These are phyloP conservation scores for Hydractinia echinata DNA, from an alignment of 30 jellyfish, hydroid and myxozoan species.

Conservation along the genomic window DNA sequence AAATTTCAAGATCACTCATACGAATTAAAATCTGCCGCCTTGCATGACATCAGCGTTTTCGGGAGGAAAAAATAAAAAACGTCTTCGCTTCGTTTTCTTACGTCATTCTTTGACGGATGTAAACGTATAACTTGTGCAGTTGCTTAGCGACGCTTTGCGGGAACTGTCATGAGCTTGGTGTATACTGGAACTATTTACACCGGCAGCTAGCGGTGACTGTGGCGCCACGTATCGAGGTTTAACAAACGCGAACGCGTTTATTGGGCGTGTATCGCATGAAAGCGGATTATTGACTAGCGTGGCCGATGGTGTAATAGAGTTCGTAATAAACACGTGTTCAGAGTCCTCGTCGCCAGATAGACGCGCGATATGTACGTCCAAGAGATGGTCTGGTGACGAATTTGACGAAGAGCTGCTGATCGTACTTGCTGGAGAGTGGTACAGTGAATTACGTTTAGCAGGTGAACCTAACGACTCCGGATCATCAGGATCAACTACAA, in stretches of 20 bases:
- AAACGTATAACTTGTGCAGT: slow-evolving; percentile 64
- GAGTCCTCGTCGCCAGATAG: slow-evolving; percentile 82
- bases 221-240: slow-evolving; percentile 97
- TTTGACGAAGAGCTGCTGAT: slow-evolving; percentile 74
- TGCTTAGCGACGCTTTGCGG: slow-evolving; percentile 35
- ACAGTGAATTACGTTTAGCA: slow-evolving; percentile 44
- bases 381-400: slow-evolving; percentile 75
- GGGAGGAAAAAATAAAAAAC: too few relatives aligned
- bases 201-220: slow-evolving; percentile 98
- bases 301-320: slow-evolving; percentile 38
- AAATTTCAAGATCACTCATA: too few relatives aligned
- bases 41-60: too few relatives aligned
- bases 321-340: slow-evolving; percentile 34
- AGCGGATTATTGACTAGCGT: slow-evolving; percentile 41
- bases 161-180: slow-evolving; percentile 18
- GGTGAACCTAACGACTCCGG: slow-evolving; percentile 46
- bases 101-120: slow-evolving; percentile 74
- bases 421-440: slow-evolving; percentile 55
- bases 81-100: not conserved
- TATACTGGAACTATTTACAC: slow-evolving; percentile 65
- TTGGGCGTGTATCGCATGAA: slow-evolving; percentile 60
- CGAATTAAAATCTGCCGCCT: too few relatives aligned
- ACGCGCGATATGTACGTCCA: slow-evolving; percentile 52
- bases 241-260: slow-evolving; percentile 60
- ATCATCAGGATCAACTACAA: slow-evolving; percentile 91